phyloP scores from a whole-genome alignment of 1,140 invertebrate species.

The Campoletis sonorensis region DNA sequence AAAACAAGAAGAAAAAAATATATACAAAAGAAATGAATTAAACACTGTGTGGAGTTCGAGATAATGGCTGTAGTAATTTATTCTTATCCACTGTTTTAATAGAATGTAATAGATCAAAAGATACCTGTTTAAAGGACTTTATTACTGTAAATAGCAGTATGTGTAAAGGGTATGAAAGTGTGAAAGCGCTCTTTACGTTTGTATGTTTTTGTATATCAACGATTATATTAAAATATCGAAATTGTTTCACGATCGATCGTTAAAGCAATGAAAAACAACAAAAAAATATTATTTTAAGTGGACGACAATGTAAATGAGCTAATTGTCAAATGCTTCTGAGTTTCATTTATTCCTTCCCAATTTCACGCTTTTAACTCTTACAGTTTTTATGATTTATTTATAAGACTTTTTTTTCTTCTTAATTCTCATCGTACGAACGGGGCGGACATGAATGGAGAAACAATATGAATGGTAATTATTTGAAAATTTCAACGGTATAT shows the following conservation, averaged over 20 bases:
- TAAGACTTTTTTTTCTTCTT: no score
- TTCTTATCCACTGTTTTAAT: constrained; percentile 46
- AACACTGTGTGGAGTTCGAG: constrained; percentile 7
- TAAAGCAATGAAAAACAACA: constrained; percentile 30
- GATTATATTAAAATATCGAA: constrained; percentile 18
- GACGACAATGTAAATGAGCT: not conserved
- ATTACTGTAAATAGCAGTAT: constrained; percentile 51
- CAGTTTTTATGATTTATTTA: no score
- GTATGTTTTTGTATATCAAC: constrained; percentile 63
- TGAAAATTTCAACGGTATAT: no score
- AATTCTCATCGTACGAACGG: no score
- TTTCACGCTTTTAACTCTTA: no score
- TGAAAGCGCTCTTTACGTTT: constrained; percentile 57
- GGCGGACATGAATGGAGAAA: no score
- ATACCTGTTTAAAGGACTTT: constrained; percentile 33
- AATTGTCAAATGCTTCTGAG: not conserved
- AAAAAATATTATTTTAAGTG: not conserved
- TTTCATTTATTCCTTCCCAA: constrained; percentile 1
- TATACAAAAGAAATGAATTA: not conserved
- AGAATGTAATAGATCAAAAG: constrained; percentile 33
- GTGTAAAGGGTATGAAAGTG: constrained; percentile 41
- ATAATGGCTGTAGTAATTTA: constrained; percentile 40
- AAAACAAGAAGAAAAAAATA: not conserved
- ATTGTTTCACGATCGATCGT: constrained; percentile 33
- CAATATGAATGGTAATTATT: no score